A percentile compares a stretch with the other conserved stretches of the same genome.
These are phyloP conservation scores for Limosa lapponica DNA, from an alignment of 2,797 vertebrate genomes.

Conservation along the genomic window DNA sequence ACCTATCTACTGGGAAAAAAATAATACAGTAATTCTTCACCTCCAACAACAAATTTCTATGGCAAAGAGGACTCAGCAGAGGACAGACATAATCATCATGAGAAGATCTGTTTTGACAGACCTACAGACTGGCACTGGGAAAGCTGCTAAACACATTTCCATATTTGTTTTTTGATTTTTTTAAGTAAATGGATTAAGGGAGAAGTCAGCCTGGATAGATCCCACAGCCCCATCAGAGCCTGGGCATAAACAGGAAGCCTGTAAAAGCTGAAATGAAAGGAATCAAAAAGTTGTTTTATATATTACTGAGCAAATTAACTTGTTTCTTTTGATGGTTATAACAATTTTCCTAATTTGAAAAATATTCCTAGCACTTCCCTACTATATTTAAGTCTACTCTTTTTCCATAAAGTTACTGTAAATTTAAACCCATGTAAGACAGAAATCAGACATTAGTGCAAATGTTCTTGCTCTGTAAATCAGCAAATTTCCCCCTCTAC, in stretches of 20 bases:
- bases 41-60: neutral
- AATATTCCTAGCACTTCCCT: neutral
- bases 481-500: constrained; percentile 35
- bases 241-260: neutral
- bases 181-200: neutral
- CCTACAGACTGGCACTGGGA: neutral
- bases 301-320: neutral
- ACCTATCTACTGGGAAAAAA: neutral
- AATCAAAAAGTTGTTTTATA: neutral
- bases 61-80: neutral
- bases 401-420: neutral
- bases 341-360: neutral
- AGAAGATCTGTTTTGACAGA: neutral
- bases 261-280: neutral
- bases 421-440: neutral
- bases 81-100: neutral
- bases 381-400: neutral
- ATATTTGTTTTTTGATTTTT: neutral
- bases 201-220: neutral
- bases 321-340: neutral
- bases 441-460: constrained; percentile 17
- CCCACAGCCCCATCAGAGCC: neutral
- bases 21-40: neutral
- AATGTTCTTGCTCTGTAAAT: constrained; percentile 27
- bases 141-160: neutral